These are phyloP conservation scores for Lophochroa leadbeateri DNA, from an alignment of 2,113 vertebrate genomes.

Conservation along the genomic window DNA sequence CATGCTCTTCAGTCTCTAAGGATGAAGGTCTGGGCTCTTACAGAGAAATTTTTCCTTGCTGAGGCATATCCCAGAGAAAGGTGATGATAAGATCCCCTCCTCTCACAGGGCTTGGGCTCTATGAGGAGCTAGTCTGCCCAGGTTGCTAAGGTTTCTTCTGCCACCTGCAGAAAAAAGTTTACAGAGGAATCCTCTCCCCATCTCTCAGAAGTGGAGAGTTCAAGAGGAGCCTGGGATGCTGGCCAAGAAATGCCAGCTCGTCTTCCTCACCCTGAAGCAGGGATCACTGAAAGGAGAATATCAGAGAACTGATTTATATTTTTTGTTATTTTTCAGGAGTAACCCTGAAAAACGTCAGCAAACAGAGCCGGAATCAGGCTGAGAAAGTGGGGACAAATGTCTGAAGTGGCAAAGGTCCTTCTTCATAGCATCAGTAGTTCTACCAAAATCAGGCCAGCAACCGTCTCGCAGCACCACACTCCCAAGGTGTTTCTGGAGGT, in stretches of 20 bases:
- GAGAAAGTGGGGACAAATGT: background rate
- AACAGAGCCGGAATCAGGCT: background rate
- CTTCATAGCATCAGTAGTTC: background rate
- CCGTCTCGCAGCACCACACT: background rate
- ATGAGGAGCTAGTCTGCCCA: background rate
- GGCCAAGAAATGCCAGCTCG: background rate
- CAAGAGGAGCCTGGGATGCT: background rate
- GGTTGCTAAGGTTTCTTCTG: background rate
- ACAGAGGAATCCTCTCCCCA: background rate
- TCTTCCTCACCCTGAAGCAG: background rate
- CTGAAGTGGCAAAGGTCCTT: background rate
- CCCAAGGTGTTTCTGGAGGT: background rate
- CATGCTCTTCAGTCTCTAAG: background rate
- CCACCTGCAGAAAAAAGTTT: background rate
- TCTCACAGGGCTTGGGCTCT: background rate
- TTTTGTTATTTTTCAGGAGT: background rate
- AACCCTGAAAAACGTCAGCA: background rate
- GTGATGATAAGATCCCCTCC: background rate
- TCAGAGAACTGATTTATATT: accelerated
- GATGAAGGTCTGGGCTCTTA: background rate
- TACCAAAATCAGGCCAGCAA: background rate
- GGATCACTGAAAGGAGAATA: background rate
- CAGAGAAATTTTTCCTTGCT: background rate
- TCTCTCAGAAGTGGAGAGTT: background rate
- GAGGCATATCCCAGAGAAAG: background rate